Base-by-base conservation (phyloP, 2,888 invertebrate genomes). In the Subacronicta megacephala region DNA sequence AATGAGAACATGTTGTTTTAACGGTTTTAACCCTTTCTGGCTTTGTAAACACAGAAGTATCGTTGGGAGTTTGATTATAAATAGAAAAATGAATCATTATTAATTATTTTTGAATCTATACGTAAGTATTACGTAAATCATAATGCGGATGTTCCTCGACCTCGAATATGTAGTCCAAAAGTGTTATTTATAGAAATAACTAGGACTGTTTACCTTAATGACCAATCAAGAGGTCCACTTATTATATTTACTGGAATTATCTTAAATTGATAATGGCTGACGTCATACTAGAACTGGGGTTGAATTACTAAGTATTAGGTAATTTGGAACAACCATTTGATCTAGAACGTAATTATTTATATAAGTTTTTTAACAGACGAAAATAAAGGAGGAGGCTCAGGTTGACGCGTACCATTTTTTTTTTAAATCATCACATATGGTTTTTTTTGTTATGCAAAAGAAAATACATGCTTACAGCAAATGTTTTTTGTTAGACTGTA, bases 231-330 rank as follows among this genome's bases (percentile, higher is more conserved):
- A 46, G 5, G 7, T 35, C 36, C 42, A 46, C 2, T 36, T 46
- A 51, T 33, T 29, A 13, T 54, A 23, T 37, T 45, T 26, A 51
- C 20, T 33, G 13, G 3, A 50, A 31, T 37, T 49, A 45, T 62
- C 62, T 47, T 9, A n/a, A 46, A 37, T 51, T 46, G 62, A 46
- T 41, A 49, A 20, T 18, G 7, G n/a, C 4, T 13, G 36, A 35
- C 0, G 12, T 23, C 41, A 38, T 16, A 45, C 12, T 23, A 26
- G 29, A 26, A 13, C 26, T 10, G 26, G 26, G n/a, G n/a, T 31
- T n/a, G n/a, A n/a, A 31, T n/a, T 5, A 31, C n/a, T 10, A 26
- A 26, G 9, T 26, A 10, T 26, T 26, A 26, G 26, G 10, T 26
- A 26, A 26, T 26, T 1, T 23, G 23, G 23, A n/a, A n/a, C n/a